These are phyloP conservation scores for Hylaeus anthracinus DNA, from an alignment of 1,140 invertebrate species.

Conservation along the genomic window DNA sequence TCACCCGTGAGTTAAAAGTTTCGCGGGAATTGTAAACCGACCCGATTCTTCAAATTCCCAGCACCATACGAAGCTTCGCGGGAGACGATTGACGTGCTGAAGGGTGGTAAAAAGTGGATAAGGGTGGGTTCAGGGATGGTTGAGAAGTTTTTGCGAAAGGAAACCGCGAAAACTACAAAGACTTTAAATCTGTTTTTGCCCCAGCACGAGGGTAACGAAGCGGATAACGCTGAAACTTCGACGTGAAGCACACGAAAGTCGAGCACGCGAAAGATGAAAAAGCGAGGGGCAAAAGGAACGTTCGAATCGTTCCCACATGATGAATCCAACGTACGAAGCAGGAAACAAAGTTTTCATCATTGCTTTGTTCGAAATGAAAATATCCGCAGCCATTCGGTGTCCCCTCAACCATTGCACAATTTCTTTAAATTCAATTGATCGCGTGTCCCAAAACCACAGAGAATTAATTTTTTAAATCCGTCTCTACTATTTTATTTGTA, in stretches of 20 bases:
- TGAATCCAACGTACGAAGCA: neutral
- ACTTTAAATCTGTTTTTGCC: slow-evolving; percentile 47
- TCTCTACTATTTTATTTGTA: too few species aligned
- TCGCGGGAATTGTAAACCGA: slow-evolving; percentile 19
- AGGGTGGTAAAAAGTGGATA: neutral
- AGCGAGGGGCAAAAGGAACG: neutral
- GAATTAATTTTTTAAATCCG: too few species aligned
- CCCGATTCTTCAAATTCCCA: slow-evolving; percentile 1
- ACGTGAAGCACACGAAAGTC: slow-evolving; percentile 22
- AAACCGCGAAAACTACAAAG: slow-evolving; percentile 37
- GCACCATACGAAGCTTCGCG: neutral
- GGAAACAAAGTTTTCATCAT: neutral
- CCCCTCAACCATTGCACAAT: too few species aligned
- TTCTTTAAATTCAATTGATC: too few species aligned
- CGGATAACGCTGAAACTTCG: slow-evolving; percentile 38
- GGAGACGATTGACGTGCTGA: neutral
- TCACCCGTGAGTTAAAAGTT: neutral
- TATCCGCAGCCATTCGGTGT: too few species aligned
- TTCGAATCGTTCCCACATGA: neutral
- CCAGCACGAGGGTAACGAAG: slow-evolving; percentile 38
- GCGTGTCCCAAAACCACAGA: too few species aligned
- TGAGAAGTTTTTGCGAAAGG: slow-evolving; percentile 11
- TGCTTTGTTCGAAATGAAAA: too few species aligned
- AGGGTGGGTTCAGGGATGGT: too few species aligned
- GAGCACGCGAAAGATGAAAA: slow-evolving; percentile 11